These are phyloP conservation scores for Agrochola lota DNA, from an alignment of 2,888 invertebrate species.

Conservation along the genomic window DNA sequence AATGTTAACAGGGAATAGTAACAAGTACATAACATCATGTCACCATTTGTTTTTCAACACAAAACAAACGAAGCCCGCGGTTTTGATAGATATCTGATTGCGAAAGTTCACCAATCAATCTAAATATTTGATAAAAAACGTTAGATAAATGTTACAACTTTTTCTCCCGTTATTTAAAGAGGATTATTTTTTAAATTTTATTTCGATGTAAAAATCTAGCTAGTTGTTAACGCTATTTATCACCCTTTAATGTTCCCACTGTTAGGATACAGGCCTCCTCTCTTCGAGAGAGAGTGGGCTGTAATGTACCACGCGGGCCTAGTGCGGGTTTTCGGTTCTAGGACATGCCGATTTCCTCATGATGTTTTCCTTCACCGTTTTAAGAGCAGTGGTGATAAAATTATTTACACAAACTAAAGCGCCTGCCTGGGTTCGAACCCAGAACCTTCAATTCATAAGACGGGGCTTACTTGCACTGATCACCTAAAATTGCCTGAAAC, in stretches of 20 bases:
- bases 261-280: no score
- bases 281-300: no score
- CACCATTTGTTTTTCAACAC: constrained; percentile 41
- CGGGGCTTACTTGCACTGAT: no score
- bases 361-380: no score
- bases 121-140: constrained; percentile 40
- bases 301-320: no score
- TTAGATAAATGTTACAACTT: constrained; percentile 15
- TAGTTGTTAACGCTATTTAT: not conserved
- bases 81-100: constrained; percentile 49
- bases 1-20: constrained; percentile 26
- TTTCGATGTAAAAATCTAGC: not conserved
- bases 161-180: not conserved
- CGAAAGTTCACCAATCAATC: constrained; percentile 47
- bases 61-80: constrained; percentile 36
- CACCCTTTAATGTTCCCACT: no score
- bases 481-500: not conserved
- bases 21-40: constrained; percentile 23
- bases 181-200: constrained; percentile 17
- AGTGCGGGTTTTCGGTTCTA: no score
- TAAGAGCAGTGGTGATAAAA: no score
- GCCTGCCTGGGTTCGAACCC: no score
- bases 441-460: no score
- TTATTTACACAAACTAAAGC: no score
- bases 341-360: no score